Evolutionary conservation across 53 echinoderm and acorn worm species (phyloP), one percentile per base, ranked within the genome.

Genomic region (Patiria pectinifera): DNA sequence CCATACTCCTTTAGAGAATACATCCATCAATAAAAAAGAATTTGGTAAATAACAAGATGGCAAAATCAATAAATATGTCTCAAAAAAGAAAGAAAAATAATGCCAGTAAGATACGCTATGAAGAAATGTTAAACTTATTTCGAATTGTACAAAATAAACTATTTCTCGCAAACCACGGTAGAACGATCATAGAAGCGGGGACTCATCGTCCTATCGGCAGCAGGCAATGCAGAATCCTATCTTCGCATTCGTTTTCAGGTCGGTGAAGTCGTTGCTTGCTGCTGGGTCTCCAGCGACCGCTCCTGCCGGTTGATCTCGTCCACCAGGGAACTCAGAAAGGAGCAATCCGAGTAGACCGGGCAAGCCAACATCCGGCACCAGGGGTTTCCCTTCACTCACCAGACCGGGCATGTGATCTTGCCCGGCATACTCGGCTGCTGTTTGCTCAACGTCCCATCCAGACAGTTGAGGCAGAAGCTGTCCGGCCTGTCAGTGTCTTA

Each of bases 401-500:
- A 89, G 22, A 66, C 79, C 48, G 89, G 89, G n/a, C 89, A 89
- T 49, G 16, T 59, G 12, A 89, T 77, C 45, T 21, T 59, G 58
- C 14, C 22, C 6, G 59, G n/a, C n/a, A n/a, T 26, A 8, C 49
- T 22, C 22, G 82, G 49, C 22, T 82, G 58, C 22, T 59, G 21
- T 6, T 49, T 12, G 18, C 71, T 78, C 12, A 77, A 2, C 77
- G 60, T 60, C 23, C 71, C 62, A 49, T 78, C 60, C 49, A 89
- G 89, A 43, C 89, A 89, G 46, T 24, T 43, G 26, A 89, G 80
- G 45, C 89, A 89, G 78, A 89, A 89, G 59, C 43, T 78, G 48
- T 89, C 78, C 25, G 78, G 59, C 24, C 89, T 78, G 14, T 53
- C 11, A 89, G 89, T 14, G 53, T 48, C 78, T 89, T 89, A 11